Evolutionary conservation across 2,797 vertebrate species (phyloP).

Genomic region (Lagodon rhomboides): DNA sequence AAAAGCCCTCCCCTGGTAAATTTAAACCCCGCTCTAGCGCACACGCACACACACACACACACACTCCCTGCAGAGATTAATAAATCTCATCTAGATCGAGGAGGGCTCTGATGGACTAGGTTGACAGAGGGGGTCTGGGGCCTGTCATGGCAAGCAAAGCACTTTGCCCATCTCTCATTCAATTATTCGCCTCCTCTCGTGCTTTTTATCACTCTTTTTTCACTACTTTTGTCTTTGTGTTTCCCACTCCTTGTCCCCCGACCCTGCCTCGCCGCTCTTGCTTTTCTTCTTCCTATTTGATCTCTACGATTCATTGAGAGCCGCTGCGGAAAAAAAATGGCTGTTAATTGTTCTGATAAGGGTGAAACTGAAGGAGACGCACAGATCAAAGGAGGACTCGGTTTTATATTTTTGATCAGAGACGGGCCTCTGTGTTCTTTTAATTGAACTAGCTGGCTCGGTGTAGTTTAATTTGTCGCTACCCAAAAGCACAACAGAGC

Average conservation of each 20-base stretch:
- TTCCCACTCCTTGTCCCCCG: background rate
- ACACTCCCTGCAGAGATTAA: constrained; percentile 54
- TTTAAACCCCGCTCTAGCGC: constrained; percentile 37
- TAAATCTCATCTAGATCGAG: constrained; percentile 73
- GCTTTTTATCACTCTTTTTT: constrained; percentile 45
- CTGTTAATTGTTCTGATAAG: constrained; percentile 65
- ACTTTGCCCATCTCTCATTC: constrained; percentile 44
- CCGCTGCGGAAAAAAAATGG: constrained; percentile 41
- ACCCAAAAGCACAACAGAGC: constrained; percentile 27
- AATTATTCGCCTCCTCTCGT: constrained; percentile 23
- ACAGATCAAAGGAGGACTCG: constrained; percentile 57
- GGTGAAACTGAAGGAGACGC: constrained; percentile 47
- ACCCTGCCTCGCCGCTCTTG: background rate
- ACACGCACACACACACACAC: constrained; percentile 10
- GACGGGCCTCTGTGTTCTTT: constrained; percentile 43
- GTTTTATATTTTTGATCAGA: constrained; percentile 59
- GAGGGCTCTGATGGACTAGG: constrained; percentile 58
- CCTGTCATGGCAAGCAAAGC: constrained; percentile 49
- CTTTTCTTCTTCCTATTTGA: constrained; percentile 50
- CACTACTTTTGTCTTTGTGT: constrained; percentile 11
- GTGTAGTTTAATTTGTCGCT: constrained; percentile 23
- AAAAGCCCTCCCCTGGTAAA: constrained; percentile 61
- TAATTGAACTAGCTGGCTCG: constrained; percentile 44
- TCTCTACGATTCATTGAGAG: constrained; percentile 60
- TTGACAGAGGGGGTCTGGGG: constrained; percentile 61